Evolutionary conservation across 2,113 vertebrate genomes (phyloP), one percentile per base, ranked within the genome.

Genomic region (Calidris pugnax): DNA sequence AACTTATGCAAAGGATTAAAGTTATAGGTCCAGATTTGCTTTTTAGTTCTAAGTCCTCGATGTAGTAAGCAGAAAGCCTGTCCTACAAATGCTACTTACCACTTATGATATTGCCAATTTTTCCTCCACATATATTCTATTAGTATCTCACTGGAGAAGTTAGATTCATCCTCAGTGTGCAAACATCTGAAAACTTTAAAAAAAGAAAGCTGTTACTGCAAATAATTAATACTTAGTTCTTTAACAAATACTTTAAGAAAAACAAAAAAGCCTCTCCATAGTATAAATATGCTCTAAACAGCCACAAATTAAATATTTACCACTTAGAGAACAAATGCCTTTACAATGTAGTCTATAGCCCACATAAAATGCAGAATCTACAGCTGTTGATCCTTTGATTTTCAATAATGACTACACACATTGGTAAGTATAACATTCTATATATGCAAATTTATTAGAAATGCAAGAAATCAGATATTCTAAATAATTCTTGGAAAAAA

Each of bases 141-240:
- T 95, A 82, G 39, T 59, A 67, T 59, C 57, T 97, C 45, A 92
- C 87, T 41, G 80, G 53, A 81, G 82, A 95, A 90, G 77, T 51
- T 80, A 97, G 68, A 33, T 85, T 95, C 66, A 97, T 57, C 86
- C 35, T 96, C n/a, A 83, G 45, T 56, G 84, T 97, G 32, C 85
- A 98, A 74, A 59, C 73, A 90, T 88, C 97, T 95, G 97, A 96
- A 97, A 98, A 73, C 85, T 96, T 92, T 1, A 66, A 7, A 79
- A 87, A 56, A 78, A 59, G 6, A 73, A 68, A 88, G 20, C 4
- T 76, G 45, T 50, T 90, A 89, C 33, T 22, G 4, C 19, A 87
- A 64, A 92, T 64, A 85, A 51, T 21, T 87, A 48, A 85, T 62
- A 37, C 9, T 7, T 48, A 51, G 4, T 39, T 51, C 20, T 89